phyloP scores from a whole-genome alignment of 2,797 vertebrate genomes.

The Acrossocheilus wenchowensis region DNA sequence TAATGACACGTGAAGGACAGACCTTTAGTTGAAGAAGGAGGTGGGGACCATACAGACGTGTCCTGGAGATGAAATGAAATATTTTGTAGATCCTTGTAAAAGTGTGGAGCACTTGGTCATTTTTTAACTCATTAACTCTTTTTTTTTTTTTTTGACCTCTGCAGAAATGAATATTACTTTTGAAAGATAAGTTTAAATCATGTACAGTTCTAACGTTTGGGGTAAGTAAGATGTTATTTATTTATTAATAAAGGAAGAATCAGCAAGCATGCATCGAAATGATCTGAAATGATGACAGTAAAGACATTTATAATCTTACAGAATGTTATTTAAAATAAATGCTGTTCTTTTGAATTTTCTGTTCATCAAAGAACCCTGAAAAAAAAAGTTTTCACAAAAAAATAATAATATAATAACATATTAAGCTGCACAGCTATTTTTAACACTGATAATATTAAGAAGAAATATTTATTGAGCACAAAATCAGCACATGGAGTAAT shows the following conservation, averaged over 20 bases:
- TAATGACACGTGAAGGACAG: slow-evolving; percentile 28
- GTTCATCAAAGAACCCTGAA: background rate
- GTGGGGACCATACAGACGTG: background rate
- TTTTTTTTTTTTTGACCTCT: background rate
- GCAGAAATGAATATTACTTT: background rate
- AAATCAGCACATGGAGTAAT: no score
- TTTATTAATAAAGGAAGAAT: background rate
- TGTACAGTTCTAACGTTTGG: background rate
- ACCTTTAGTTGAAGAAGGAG: background rate
- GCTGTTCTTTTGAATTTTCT: background rate
- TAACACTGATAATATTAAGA: no score
- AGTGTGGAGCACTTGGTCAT: background rate
- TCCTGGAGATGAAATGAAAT: background rate
- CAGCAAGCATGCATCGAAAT: background rate
- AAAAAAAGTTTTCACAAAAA: background rate
- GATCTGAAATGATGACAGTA: background rate
- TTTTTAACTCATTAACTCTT: background rate
- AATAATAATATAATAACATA: background rate
- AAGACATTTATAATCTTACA: background rate
- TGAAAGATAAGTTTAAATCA: background rate
- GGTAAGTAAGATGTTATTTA: background rate
- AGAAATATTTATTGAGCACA: no score
- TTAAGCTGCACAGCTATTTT: no score
- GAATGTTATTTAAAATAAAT: background rate
- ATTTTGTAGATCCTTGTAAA: background rate